Conservation (phyloP, 2,888 invertebrate species). For the Gasteruption jaculator region DNA sequence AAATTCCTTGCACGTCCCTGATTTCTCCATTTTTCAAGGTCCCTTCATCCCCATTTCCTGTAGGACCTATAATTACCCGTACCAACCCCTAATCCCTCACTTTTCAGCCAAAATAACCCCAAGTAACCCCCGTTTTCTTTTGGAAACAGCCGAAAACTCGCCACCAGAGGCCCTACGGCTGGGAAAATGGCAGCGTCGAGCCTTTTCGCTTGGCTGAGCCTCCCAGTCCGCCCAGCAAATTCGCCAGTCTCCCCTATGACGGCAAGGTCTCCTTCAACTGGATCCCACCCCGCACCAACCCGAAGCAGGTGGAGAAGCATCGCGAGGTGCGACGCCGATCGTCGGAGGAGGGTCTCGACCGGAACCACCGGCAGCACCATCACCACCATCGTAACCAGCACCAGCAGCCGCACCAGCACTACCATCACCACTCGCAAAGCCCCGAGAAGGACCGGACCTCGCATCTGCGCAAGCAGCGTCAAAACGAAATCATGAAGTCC, state of each 20-base stretch:
- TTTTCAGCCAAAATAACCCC: too few species aligned
- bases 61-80: too few species aligned
- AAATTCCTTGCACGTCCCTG: too few species aligned
- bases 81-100: too few species aligned
- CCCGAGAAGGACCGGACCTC: slow-evolving; percentile 29
- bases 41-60: too few species aligned
- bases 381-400: slow-evolving; percentile 12
- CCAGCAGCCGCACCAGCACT: slow-evolving; percentile 9
- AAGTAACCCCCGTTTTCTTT: too few species aligned
- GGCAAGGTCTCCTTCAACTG: slow-evolving; percentile 52
- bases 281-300: slow-evolving; percentile 66
- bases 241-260: slow-evolving; percentile 67
- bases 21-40: too few species aligned
- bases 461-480: slow-evolving; percentile 31
- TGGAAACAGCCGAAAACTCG: slow-evolving; percentile 73
- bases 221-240: slow-evolving; percentile 61
- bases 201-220: slow-evolving; percentile 53
- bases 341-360: slow-evolving; percentile 38
- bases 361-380: slow-evolving; percentile 17
- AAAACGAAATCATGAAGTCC: slow-evolving; percentile 42
- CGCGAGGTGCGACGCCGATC: slow-evolving; percentile 70
- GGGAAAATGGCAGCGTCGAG: slow-evolving; percentile 57
- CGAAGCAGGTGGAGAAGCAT: slow-evolving; percentile 60
- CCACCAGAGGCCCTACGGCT: slow-evolving; percentile 71
- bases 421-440: slow-evolving; percentile 24